Conservation (phyloP, 2,113 vertebrate genomes). For the Anhinga anhinga region DNA sequence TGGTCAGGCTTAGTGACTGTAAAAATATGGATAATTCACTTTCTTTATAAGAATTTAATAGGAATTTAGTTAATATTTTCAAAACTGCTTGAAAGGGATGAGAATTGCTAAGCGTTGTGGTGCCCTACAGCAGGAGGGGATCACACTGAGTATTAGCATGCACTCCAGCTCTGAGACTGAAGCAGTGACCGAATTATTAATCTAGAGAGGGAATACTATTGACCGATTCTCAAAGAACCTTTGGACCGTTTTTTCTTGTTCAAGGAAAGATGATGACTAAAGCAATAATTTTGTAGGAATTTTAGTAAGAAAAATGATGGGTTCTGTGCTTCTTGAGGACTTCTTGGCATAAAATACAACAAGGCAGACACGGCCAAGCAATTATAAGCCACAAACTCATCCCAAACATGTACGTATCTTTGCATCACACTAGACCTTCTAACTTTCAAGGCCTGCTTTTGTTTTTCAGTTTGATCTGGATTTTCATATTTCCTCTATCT, state of each 20-base stretch:
- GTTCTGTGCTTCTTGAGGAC: background rate
- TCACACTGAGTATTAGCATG: background rate
- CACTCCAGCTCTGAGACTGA: background rate
- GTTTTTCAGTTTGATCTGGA: background rate
- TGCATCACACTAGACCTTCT: background rate
- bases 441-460: background rate
- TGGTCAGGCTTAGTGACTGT: background rate
- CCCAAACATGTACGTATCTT: background rate
- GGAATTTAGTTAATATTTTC: background rate
- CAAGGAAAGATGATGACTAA: background rate
- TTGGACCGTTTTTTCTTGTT: background rate
- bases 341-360: background rate
- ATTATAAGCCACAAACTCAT: background rate
- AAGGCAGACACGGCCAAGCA: background rate
- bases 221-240: background rate
- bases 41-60: background rate
- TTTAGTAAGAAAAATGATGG: background rate
- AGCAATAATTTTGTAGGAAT: background rate
- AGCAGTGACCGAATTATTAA: background rate
- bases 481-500: slow-evolving; percentile 12
- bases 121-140: accelerated
- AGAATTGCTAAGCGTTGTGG: background rate
- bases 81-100: background rate
- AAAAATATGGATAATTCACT: background rate
- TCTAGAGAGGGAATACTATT: background rate